A percentile compares a stretch with the other conserved stretches of the same genome.
phyloP scores from a whole-genome alignment of 1,140 invertebrate species.

The Cyclina sinensis region DNA sequence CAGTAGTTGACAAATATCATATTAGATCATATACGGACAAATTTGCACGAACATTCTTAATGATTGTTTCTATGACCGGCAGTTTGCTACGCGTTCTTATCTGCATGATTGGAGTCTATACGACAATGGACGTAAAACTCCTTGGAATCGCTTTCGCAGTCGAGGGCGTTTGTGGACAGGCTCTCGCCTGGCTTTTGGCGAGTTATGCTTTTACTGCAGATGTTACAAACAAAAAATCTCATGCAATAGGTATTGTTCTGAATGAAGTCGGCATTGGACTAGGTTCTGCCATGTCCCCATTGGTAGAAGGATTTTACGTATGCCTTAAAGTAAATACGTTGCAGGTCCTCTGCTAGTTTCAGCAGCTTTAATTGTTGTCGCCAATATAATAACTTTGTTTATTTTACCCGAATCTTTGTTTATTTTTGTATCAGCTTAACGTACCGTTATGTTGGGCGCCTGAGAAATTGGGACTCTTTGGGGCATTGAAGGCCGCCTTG shows the following conservation, averaged over 20 bases:
- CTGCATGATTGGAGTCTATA: neutral
- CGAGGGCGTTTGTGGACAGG: conserved; percentile 20
- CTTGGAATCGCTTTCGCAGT: conserved; percentile 24
- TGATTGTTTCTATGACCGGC: conserved; percentile 17
- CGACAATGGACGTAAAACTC: neutral
- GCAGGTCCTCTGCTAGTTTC: neutral
- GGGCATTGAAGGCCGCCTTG: neutral
- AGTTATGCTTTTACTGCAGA: conserved; percentile 37
- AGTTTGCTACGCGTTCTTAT: neutral
- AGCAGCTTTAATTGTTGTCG: neutral
- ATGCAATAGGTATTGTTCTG: conserved; percentile 29
- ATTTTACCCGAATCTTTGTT: conserved; percentile 25
- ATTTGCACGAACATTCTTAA: conserved; percentile 51
- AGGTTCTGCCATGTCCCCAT: neutral
- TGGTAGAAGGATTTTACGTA: neutral
- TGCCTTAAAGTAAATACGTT: conserved; percentile 3
- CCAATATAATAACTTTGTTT: conserved; percentile 6
- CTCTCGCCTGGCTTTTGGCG: conserved; percentile 8
- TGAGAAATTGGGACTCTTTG: conserved; percentile 17
- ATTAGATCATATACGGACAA: conserved; percentile 53
- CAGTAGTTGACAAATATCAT: conserved; percentile 37
- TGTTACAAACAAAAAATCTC: conserved; percentile 12
- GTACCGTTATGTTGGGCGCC: conserved; percentile 47
- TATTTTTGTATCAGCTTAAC: conserved; percentile 12
- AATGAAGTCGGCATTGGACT: conserved; percentile 40